Conservation (phyloP, 1,140 invertebrate genomes). For the Diachasma alloeum region DNA sequence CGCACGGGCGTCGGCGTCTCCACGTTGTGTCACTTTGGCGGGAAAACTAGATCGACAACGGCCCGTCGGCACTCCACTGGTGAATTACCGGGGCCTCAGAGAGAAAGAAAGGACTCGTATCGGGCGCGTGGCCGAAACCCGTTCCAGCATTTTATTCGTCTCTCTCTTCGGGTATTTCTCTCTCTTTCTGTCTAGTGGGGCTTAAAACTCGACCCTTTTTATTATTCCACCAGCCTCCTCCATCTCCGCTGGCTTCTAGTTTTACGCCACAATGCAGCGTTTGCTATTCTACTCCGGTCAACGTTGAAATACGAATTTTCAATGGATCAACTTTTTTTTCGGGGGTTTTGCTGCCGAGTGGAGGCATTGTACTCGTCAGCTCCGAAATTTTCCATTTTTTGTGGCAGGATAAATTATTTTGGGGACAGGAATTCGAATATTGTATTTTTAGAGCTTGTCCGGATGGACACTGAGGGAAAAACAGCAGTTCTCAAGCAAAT, state of each 20-base stretch:
- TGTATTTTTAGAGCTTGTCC: no score
- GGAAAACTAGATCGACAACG: slow-evolving; percentile 41
- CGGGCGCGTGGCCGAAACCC: slow-evolving; percentile 57
- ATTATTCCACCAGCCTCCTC: slow-evolving; percentile 11
- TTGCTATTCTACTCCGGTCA: slow-evolving; percentile 9
- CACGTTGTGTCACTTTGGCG: slow-evolving; percentile 48
- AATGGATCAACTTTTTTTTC: neutral
- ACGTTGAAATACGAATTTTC: neutral
- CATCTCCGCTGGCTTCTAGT: slow-evolving; percentile 47
- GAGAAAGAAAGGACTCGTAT: slow-evolving; percentile 3
- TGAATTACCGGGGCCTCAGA: slow-evolving; percentile 25
- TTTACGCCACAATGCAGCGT: slow-evolving; percentile 43
- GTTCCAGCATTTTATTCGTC: slow-evolving; percentile 37
- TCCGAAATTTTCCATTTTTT: no score
- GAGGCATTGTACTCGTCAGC: no score
- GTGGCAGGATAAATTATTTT: no score
- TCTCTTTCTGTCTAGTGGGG: neutral
- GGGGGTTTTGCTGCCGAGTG: no score
- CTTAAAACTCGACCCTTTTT: slow-evolving; percentile 22
- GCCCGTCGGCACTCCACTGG: slow-evolving; percentile 16
- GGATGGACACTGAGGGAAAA: no score
- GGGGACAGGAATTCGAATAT: no score
- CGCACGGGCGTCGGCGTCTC: slow-evolving; percentile 6
- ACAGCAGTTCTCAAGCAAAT: no score
- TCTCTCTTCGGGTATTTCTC: slow-evolving; percentile 35